phyloP scores from a whole-genome alignment of 2,888 invertebrate species.

The Synergus japonicus region DNA sequence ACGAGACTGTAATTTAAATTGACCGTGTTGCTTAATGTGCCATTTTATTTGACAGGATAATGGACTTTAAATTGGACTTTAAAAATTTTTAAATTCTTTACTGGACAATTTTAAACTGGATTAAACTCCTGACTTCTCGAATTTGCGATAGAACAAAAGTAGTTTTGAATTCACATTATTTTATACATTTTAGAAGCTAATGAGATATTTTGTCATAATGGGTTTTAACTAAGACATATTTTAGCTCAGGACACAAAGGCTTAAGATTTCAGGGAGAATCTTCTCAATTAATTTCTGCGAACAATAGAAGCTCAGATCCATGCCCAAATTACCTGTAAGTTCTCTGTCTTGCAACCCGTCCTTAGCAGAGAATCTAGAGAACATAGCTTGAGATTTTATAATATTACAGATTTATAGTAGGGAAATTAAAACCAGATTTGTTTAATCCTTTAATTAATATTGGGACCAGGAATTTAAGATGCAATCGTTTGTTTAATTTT shows the following conservation, averaged over 20 bases:
- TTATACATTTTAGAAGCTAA: background rate
- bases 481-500: background rate
- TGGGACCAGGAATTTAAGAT: background rate
- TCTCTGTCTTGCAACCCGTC: constrained; percentile 49
- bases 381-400: background rate
- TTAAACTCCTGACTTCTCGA: too few species aligned
- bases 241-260: constrained; percentile 48
- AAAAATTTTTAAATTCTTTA: too few species aligned
- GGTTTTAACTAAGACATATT: constrained; percentile 3
- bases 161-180: background rate
- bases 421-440: background rate
- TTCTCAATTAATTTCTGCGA: constrained; percentile 72
- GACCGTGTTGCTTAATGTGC: constrained; percentile 62
- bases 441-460: too few species aligned
- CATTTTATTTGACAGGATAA: constrained; percentile 52
- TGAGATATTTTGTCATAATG: background rate
- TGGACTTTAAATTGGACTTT: too few species aligned
- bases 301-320: constrained; percentile 66
- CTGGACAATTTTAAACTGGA: too few species aligned
- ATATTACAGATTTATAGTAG: background rate
- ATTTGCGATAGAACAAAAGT: too few species aligned
- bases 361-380: constrained; percentile 27
- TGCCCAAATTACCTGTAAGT: constrained; percentile 49
- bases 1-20: constrained; percentile 64
- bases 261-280: constrained; percentile 60